phyloP scores from a whole-genome alignment of 2,888 invertebrate species.

The Calameuta pallipes region DNA sequence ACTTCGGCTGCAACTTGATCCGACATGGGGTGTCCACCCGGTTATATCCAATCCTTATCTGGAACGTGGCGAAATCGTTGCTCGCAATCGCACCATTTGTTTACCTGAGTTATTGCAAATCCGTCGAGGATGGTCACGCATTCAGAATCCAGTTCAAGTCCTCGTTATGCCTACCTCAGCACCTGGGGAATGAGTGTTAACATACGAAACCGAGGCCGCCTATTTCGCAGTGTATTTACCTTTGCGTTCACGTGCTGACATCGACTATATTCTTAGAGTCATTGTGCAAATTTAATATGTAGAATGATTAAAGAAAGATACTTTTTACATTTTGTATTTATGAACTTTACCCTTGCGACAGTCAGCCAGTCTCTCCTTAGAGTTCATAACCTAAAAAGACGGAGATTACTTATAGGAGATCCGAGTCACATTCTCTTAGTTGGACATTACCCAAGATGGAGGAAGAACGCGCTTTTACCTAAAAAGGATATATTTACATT shows the following conservation, averaged over 20 bases:
- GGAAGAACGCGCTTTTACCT: neutral
- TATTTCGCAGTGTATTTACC: slow-evolving; percentile 1
- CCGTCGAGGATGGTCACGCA: neutral
- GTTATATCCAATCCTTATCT: slow-evolving; percentile 37
- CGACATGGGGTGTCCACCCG: slow-evolving; percentile 9
- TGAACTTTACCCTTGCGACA: neutral
- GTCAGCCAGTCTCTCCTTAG: neutral
- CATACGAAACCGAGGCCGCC: neutral
- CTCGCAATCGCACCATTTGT: slow-evolving; percentile 31
- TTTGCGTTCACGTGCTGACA: neutral
- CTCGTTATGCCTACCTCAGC: slow-evolving; percentile 8
- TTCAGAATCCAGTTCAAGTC: neutral
- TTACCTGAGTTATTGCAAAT: slow-evolving; percentile 24
- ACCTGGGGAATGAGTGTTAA: neutral
- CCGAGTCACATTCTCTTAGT: neutral
- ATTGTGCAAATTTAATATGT: neutral
- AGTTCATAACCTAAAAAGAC: neutral
- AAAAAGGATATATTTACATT: neutral
- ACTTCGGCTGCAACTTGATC: slow-evolving; percentile 18
- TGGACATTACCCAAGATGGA: neutral
- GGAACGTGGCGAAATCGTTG: slow-evolving; percentile 32
- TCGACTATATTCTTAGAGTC: neutral
- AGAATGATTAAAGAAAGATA: neutral
- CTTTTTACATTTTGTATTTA: neutral
- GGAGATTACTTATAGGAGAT: neutral